phyloP scores from a whole-genome alignment of 2,797 vertebrate genomes.

The Threskiornis aethiopicus region DNA sequence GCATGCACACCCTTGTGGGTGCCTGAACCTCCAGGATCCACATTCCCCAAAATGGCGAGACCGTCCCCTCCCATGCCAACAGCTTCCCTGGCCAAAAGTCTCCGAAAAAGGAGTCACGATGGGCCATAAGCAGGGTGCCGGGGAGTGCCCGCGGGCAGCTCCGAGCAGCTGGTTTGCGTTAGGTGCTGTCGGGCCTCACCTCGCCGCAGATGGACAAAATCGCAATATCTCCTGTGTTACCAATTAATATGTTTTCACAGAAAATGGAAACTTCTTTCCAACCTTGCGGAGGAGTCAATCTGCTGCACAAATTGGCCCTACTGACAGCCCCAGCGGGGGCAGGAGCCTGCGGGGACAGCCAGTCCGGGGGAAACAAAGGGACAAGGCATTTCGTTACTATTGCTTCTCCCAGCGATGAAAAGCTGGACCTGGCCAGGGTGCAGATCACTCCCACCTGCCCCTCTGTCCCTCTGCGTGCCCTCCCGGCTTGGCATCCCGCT shows the following conservation, averaged over 20 bases:
- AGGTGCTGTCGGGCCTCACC: background rate
- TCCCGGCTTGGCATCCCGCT: background rate
- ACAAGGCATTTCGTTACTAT: background rate
- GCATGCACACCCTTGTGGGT: background rate
- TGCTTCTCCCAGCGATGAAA: background rate
- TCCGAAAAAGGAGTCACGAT: background rate
- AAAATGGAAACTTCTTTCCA: background rate
- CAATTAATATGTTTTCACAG: background rate
- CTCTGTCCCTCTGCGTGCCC: background rate
- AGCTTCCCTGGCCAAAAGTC: background rate
- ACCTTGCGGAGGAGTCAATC: background rate
- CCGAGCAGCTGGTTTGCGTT: background rate
- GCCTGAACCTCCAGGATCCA: background rate
- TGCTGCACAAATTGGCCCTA: background rate
- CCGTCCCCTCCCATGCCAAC: background rate
- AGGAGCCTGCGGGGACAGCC: background rate
- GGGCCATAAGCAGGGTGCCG: background rate
- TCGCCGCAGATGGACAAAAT: background rate
- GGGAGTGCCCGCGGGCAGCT: background rate
- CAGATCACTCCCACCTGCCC: background rate
- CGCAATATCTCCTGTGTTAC: background rate
- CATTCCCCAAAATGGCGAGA: fast-evolving
- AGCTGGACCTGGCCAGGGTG: background rate
- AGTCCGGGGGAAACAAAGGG: background rate
- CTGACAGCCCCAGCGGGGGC: fast-evolving